Evolutionary conservation across 1,140 invertebrate species (phyloP), one percentile per base, ranked within the genome.

Genomic region (Dufourea novaeangliae): DNA sequence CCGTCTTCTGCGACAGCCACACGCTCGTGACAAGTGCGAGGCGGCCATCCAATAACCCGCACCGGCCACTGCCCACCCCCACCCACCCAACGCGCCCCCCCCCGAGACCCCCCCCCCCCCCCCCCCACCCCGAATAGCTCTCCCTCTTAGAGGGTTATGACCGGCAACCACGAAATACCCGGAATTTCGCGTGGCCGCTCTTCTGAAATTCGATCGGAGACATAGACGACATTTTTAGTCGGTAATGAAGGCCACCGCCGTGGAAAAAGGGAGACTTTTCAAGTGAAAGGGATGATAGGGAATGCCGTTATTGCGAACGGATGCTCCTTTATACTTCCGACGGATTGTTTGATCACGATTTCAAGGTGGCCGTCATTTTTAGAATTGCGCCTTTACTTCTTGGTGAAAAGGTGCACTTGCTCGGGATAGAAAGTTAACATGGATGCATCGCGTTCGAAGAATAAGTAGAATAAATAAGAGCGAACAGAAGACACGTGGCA

Each of bases 31-130:
- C 90, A 90, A 91, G 89, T 86, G 86, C 86, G 88, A 89, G 88
- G 86, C 87, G 88, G 80, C 88, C 86, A 89, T 90, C 90, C 89
- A 91, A 91, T 91, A 90, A 91, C 85, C 90, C 89, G 86, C 89
- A 90, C 87, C 80, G 86, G 87, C 87, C 89, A 87, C 87, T 86
- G 83, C 84, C 84, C 84, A 77, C 77, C 82, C 59, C 82, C 71
- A 8, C 59, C 61, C 69, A 29, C 54, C 62, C n/a, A n/a, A n/a
- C n/a, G 46, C 78, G 62, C 34, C 27, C 44, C 52, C 64, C 61
- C 20, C 39, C 62, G 12, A 52, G 5, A 50, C 46, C 50, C 46
- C 69, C 56, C 32, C 59, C 34, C 27, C 68, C 52, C 32, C 66
- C 73, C 79, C 68, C 56, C 61, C 62, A 74, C 34, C 63, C 74